A percentile compares a stretch with the other conserved stretches of the same genome.
These are phyloP conservation scores for Odontophorus gujanensis DNA, from an alignment of 2,113 vertebrate species.

Conservation along the genomic window DNA sequence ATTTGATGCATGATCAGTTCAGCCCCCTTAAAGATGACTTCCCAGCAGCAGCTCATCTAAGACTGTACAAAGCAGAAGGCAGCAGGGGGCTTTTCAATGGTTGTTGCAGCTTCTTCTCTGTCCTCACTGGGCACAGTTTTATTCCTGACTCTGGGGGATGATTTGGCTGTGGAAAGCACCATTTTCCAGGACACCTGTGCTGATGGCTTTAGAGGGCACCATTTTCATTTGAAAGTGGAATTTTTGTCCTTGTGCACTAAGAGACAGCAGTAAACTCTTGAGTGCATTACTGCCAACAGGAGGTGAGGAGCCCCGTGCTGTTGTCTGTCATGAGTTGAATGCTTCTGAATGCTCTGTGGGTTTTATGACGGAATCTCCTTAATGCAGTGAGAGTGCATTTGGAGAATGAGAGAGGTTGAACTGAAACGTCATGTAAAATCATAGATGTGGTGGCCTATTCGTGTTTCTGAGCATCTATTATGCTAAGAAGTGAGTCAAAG, in stretches of 20 bases:
- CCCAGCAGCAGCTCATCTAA: not conserved
- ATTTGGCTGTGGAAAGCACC: not conserved
- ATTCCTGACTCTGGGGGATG: not conserved
- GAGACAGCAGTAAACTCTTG: not conserved
- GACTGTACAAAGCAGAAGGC: not conserved
- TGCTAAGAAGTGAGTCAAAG: fast-evolving
- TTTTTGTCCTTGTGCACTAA: not conserved
- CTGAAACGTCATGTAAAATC: fast-evolving
- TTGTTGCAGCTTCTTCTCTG: not conserved
- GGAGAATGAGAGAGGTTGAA: not conserved
- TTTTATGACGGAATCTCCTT: not conserved
- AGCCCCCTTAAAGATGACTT: not conserved
- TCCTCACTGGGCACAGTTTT: not conserved
- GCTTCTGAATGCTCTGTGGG: not conserved
- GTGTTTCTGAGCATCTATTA: not conserved
- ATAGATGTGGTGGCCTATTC: fast-evolving
- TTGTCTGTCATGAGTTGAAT: not conserved
- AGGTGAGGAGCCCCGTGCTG: not conserved
- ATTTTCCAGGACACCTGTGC: not conserved
- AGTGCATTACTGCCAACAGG: not conserved
- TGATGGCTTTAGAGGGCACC: not conserved
- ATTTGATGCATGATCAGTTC: not conserved
- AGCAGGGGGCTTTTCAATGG: not conserved
- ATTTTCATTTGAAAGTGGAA: not conserved
- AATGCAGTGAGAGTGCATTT: fast-evolving